A percentile compares a stretch with the other conserved stretches of the same genome.
phyloP scores from a whole-genome alignment of 2,113 vertebrate genomes.

The Prunella fulvescens region DNA sequence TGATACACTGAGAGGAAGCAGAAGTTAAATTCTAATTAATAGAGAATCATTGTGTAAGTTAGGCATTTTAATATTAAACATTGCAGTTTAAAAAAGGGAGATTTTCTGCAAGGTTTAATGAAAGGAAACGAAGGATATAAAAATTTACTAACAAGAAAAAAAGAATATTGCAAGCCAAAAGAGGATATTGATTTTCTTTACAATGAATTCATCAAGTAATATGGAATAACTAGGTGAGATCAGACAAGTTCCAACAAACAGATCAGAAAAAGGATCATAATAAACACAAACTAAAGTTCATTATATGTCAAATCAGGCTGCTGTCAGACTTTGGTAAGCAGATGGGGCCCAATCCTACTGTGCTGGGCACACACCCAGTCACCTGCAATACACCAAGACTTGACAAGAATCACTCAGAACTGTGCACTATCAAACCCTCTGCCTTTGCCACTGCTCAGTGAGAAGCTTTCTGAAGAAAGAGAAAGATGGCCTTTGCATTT shows the following conservation, averaged over 20 bases:
- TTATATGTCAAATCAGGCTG: neutral
- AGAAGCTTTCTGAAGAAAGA: neutral
- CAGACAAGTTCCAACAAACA: neutral
- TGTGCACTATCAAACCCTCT: neutral
- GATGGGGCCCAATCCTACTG: neutral
- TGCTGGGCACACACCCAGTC: neutral
- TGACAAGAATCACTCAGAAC: neutral
- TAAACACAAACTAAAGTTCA: neutral
- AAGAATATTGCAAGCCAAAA: neutral
- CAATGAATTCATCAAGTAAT: neutral
- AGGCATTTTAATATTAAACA: neutral
- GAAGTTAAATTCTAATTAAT: constrained; percentile 47
- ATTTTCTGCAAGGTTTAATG: neutral
- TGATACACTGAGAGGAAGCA: constrained; percentile 74
- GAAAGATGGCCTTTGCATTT: neutral
- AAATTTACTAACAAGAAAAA: neutral
- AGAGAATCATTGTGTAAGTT: neutral
- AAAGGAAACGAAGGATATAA: neutral
- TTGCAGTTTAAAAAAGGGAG: neutral
- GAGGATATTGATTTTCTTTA: neutral
- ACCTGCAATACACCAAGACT: neutral
- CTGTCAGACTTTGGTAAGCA: neutral
- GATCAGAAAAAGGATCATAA: neutral
- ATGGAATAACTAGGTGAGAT: neutral
- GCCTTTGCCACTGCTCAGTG: neutral